phyloP scores from a whole-genome alignment of 2,113 vertebrate genomes.

The Nestor notabilis region DNA sequence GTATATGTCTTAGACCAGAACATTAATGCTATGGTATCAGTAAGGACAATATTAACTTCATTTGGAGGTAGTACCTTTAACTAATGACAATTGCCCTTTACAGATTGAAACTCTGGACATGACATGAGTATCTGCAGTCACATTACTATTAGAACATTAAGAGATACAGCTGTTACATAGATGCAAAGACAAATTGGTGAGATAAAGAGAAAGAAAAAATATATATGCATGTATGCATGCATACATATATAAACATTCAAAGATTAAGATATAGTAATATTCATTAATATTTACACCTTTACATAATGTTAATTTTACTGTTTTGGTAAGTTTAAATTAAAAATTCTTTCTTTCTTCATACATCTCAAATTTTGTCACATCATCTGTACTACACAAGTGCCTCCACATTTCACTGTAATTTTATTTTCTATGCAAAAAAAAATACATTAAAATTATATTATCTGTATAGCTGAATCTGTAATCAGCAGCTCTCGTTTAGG shows the following conservation, averaged over 20 bases:
- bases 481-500: neutral
- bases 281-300: neutral
- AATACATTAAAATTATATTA: neutral
- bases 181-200: neutral
- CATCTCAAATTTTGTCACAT: neutral
- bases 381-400: neutral
- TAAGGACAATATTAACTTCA: neutral
- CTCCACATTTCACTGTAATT: neutral
- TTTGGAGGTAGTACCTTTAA: neutral
- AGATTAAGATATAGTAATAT: neutral
- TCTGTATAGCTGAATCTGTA: neutral
- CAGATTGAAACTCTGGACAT: neutral
- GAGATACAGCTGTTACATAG: neutral
- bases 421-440: neutral
- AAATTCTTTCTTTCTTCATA: neutral
- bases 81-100: neutral
- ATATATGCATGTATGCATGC: neutral
- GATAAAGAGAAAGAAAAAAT: neutral
- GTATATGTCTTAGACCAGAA: neutral
- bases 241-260: neutral
- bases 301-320: neutral
- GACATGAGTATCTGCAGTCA: neutral
- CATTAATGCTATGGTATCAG: neutral
- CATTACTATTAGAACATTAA: neutral
- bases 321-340: constrained; percentile 23